Base-by-base conservation (phyloP, 2,113 vertebrate species). In the Aviceda subcristata region DNA sequence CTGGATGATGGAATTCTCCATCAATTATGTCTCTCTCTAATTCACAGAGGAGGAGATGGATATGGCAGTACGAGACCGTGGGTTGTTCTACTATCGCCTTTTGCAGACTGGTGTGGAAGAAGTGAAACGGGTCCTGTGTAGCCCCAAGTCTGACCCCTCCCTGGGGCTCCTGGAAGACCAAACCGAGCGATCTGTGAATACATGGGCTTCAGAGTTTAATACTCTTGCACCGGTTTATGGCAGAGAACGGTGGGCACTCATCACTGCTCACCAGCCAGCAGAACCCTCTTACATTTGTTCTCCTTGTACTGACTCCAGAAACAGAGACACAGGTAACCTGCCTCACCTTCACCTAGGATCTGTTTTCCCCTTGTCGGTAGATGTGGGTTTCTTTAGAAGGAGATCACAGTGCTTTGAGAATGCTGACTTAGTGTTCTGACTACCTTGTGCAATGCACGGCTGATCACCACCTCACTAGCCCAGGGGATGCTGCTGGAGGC, bases 51-150 rank as follows among this genome's bases (percentile, higher is more conserved):
- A 99, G 97, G 99, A 99, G 97, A 98, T 96, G 29, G 98, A 99
- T 79, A 99, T 99, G 99, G 99, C 98, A 3, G 98, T 99, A 12
- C 98, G 98, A 6, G 99, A 99, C 97, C 99, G 99, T 23, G 99
- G 99, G 0, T 96, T 99, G n/a, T 98, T 99, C 96, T 99, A 99
- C 97, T 99, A 99, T 75, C 98, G 99, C 87, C 98, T 99, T 38
- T 97, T 99, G 95, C 98, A 98, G 80, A 90, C 98, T 53, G 99
- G 99, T 32, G 94, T 98, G 67, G 98, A 99, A 45, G 97, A 99
- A 56, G 98, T 98, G 19, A 98, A 97, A 23, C 93, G 86, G 36
- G 97, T 99, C 56, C 96, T 99, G 36, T 98, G 98, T 32, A 99
- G 99, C 87, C 99, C 99, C 36, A 98, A 98, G 94, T 99, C 98